Percentiles rank a stretch among this genome's conserved stretches.
These are phyloP conservation scores for Leptosomus discolor DNA, from an alignment of 2,113 vertebrate genomes.

Conservation along the genomic window DNA sequence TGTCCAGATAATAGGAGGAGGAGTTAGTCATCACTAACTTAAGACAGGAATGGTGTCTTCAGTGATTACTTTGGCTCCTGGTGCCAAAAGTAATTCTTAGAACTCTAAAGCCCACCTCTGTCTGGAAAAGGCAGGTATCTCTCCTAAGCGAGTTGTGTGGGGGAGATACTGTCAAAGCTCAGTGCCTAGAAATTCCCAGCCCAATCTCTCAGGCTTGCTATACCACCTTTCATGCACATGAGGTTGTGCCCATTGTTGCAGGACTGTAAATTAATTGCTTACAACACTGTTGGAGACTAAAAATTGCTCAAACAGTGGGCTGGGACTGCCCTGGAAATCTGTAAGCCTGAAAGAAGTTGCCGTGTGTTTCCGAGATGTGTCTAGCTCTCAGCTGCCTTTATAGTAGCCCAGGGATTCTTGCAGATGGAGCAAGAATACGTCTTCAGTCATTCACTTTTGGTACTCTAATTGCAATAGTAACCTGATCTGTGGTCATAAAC, in stretches of 20 bases:
- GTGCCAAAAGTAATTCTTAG: neutral
- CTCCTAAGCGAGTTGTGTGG: neutral
- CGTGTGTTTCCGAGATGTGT: neutral
- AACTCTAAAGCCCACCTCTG: neutral
- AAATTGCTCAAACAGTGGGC: neutral
- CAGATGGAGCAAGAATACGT: neutral
- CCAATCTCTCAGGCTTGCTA: neutral
- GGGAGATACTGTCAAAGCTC: neutral
- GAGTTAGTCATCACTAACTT: neutral
- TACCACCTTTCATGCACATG: neutral
- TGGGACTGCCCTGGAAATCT: neutral
- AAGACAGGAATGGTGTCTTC: neutral
- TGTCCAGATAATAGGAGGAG: fast-evolving
- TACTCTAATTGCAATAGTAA: neutral
- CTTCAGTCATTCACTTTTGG: neutral
- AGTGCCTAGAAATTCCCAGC: neutral
- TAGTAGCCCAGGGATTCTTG: neutral
- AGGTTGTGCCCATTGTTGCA: neutral
- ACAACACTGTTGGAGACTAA: neutral
- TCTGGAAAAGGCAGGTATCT: neutral
- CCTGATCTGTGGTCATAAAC: neutral
- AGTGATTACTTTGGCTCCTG: neutral
- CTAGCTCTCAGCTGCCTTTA: neutral
- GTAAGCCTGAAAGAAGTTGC: neutral
- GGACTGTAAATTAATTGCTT: neutral